Percentiles rank a stretch among this genome's conserved stretches.
phyloP scores from a whole-genome alignment of 2,113 vertebrate species.

The Clarias magur region DNA sequence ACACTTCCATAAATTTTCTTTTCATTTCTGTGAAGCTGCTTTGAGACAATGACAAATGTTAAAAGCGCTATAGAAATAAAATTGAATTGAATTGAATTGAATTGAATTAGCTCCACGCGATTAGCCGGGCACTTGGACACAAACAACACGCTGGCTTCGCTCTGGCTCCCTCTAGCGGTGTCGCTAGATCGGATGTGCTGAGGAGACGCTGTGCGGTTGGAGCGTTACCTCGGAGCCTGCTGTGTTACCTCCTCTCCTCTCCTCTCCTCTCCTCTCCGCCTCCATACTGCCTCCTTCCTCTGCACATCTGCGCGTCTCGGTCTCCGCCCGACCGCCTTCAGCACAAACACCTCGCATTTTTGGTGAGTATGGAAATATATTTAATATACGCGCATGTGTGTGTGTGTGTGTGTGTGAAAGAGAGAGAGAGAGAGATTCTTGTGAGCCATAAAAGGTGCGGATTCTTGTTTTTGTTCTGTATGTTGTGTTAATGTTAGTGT shows the following conservation, averaged over 20 bases:
- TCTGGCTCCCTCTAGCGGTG: constrained; percentile 54
- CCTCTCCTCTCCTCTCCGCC: neutral
- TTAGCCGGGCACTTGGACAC: neutral
- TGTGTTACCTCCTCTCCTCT: neutral
- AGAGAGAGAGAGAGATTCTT: constrained; percentile 16
- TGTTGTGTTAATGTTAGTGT: constrained; percentile 3
- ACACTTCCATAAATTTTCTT: too few species aligned
- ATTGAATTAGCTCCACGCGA: too few species aligned
- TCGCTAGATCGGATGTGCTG: constrained; percentile 8
- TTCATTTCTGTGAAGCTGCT: too few species aligned
- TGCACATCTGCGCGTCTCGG: neutral
- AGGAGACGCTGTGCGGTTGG: neutral
- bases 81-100: too few species aligned
- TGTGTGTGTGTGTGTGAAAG: too few species aligned
- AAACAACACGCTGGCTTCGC: constrained; percentile 29
- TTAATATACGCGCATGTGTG: too few species aligned
- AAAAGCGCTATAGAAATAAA: too few species aligned
- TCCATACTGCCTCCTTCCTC: constrained; percentile 34
- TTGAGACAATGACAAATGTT: too few species aligned
- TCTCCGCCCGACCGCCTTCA: constrained; percentile 17
- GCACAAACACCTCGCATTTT: neutral
- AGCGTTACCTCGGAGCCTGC: neutral
- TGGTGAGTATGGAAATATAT: constrained; percentile 30
- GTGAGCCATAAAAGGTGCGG: constrained; percentile 25
- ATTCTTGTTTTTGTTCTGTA: constrained; percentile 13